A percentile compares a stretch with the other conserved stretches of the same genome.
These are phyloP conservation scores for Sphaerophoria rueppellii DNA, from an alignment of 2,888 invertebrate genomes.

Conservation along the genomic window DNA sequence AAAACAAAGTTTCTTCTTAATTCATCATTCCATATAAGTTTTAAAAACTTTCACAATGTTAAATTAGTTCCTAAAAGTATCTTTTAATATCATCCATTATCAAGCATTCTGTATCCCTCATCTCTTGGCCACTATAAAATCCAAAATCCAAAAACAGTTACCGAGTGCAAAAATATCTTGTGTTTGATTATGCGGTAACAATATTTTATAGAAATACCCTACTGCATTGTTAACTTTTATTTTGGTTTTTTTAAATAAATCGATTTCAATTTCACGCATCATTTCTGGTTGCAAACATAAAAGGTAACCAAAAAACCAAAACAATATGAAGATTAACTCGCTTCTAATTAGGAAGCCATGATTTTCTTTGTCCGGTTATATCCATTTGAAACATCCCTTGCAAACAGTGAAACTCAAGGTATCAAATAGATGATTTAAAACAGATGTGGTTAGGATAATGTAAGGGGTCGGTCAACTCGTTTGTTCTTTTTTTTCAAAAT, in stretches of 20 bases:
- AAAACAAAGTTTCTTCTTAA: neutral
- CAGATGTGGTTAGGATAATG: too few relatives aligned
- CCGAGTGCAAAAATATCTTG: constrained; percentile 42
- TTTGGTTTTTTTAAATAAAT: neutral
- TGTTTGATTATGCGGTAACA: neutral
- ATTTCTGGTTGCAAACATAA: neutral
- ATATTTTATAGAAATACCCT: neutral
- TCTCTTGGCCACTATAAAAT: constrained; percentile 2
- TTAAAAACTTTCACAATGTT: constrained; percentile 20
- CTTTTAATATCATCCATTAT: constrained; percentile 25
- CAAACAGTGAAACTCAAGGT: too few relatives aligned
- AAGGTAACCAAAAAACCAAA: neutral
- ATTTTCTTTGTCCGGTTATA: neutral
- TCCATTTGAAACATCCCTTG: too few relatives aligned
- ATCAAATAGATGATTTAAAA: too few relatives aligned
- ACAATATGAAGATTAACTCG: constrained; percentile 6
- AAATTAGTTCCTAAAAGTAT: constrained; percentile 22
- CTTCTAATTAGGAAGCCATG: constrained; percentile 8
- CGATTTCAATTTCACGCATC: constrained; percentile 48
- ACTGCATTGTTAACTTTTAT: neutral
- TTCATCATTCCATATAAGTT: neutral
- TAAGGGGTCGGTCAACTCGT: too few relatives aligned
- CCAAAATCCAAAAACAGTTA: constrained; percentile 31
- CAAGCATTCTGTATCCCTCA: constrained; percentile 11
- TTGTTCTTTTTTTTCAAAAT: too few relatives aligned